These are phyloP conservation scores for Euura lappo DNA, from an alignment of 1,140 invertebrate species.

Conservation along the genomic window DNA sequence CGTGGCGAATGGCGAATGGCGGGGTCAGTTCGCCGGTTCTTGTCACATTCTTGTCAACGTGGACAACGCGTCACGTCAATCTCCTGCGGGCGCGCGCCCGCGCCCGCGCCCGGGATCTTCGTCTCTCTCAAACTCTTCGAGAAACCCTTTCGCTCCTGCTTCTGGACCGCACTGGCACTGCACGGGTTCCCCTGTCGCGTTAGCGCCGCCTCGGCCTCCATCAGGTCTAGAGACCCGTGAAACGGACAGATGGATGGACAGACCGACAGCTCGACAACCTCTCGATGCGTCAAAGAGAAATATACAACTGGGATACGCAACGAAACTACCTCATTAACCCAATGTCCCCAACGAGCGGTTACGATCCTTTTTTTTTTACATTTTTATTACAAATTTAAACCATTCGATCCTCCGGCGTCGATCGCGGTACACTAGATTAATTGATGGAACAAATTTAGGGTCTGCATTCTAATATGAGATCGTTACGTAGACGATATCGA, in stretches of 20 bases:
- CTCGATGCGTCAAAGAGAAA: conserved; percentile 61
- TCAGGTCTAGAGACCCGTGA: conserved; percentile 29
- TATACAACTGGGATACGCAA: conserved; percentile 56
- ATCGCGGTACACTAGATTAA: too few species aligned
- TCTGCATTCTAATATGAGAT: too few species aligned
- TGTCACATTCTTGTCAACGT: conserved; percentile 62
- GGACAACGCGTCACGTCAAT: conserved; percentile 59
- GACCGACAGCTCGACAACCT: conserved; percentile 53
- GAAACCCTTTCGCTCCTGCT: background rate
- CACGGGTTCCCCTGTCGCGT: conserved; percentile 15
- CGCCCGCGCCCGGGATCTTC: conserved; percentile 4
- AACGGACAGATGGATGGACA: conserved; percentile 40
- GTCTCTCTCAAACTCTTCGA: conserved; percentile 31
- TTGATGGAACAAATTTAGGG: too few species aligned
- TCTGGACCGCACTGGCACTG: conserved; percentile 1
- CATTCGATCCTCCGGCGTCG: too few species aligned
- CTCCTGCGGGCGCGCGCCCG: conserved; percentile 43
- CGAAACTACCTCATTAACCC: conserved; percentile 58
- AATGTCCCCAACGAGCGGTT: too few species aligned
- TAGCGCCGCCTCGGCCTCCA: background rate
- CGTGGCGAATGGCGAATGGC: conserved; percentile 40
- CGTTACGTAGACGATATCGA: too few species aligned
- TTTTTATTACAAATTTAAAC: too few species aligned
- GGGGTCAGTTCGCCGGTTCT: conserved; percentile 54
- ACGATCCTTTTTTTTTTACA: too few species aligned